Evolutionary conservation across 2,797 vertebrate genomes (phyloP), one percentile per base, ranked within the genome.

Genomic region (Microctenopoma steveboyesi): DNA sequence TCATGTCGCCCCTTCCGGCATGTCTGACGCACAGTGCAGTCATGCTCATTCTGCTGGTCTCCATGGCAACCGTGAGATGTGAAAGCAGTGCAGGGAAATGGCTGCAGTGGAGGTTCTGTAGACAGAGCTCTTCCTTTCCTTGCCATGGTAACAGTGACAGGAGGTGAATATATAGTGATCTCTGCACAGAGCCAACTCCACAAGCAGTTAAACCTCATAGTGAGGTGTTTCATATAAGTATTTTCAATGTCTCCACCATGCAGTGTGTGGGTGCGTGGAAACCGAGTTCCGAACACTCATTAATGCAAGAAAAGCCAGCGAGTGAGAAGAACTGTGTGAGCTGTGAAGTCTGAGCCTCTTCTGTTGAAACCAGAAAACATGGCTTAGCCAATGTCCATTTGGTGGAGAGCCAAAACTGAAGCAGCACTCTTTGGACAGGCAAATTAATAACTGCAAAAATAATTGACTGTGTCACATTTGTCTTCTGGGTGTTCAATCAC

Each of bases 111-210:
- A 79, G 86, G 61, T 79, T 89, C 70, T 83, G 83, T 74, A 90
- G 90, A 91, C 82, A 84, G 82, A 89, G 89, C 90, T 88, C 88
- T 89, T 91, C 89, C 86, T 91, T 83, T 76, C 78, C 86, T 94
- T 81, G 86, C 92, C 92, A 93, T 94, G 91, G 93, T 88, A 95
- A 94, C 92, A 92, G 87, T 86, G 89, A 90, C 85, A 85, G 83
- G 86, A 86, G 86, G 86, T 89, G 89, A 91, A 90, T 90, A 87
- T 90, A 90, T 89, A 91, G 89, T 88, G 85, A 89, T 88, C 84
- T 76, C 54, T 74, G 70, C 62, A 74, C 78, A 50, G 83, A 79
- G 82, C 66, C 76, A 81, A 79, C 73, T 76, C 78, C 54, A 54
- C 79, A 79, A 81, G 81, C 76, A 69, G 75, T 78, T 64, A 82